Base-by-base conservation (phyloP, 30 jellyfish, hydroid and myxozoan genomes). In the Cassiopea andromeda region DNA sequence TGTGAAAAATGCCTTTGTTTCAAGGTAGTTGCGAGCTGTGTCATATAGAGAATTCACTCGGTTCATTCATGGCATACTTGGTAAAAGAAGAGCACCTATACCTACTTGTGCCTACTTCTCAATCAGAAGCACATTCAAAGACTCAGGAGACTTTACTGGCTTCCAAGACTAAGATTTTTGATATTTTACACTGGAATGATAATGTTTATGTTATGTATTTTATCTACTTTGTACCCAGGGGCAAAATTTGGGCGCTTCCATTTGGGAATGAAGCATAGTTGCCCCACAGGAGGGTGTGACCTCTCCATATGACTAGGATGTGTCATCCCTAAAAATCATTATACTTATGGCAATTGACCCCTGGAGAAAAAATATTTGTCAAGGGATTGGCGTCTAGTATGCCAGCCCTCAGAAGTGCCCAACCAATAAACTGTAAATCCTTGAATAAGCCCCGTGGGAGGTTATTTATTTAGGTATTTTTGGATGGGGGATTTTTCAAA, bases 61-160 rank as follows among this genome's bases (percentile, higher is more conserved):
- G 43, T 88, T 85, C 60, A 49, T 74, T 75, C 93, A 85, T 85
- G 93, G 93, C 60, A 49, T 19, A 46, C 88, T 85, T 44, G 93
- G 93, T n/a, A 85, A 61, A 47, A 77, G 59, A 77, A 74, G 88
- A 43, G 60, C 74, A 19, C 85, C 92, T 46, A 66, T 84, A 45
- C 92, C 92, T 44, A 85, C 92, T 60, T 84, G 92, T 84, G 87
- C 93, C 81, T 74, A 75, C 50, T 54, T 54, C 64, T 10, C 12
- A 10, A 54, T 54, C 64, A 54, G 64, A 54, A 54, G 64, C 12
- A 54, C 64, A 3, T 54, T 54, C 64, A 54, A 54, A 54, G 64
- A 10, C 12, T 54, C 64, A 3, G 64, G 12, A 54, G 64, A 54
- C 7, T 54, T 54, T 54, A 10, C 64, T 54, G 64, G 64, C 64